Conservation (phyloP, 2,797 vertebrate species). For the Poecilia wingei region DNA sequence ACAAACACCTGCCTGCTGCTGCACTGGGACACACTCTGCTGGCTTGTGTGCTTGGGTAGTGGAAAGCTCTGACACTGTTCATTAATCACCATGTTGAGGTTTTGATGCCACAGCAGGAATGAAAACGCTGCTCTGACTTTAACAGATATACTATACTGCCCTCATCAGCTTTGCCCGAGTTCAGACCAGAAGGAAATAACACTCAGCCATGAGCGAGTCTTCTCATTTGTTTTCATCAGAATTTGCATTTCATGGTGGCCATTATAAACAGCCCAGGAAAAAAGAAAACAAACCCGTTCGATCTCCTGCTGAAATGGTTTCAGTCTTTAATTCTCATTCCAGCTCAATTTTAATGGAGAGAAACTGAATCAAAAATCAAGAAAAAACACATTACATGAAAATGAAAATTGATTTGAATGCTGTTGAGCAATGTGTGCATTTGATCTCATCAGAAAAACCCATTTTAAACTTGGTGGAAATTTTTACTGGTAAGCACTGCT, state of each 20-base stretch:
- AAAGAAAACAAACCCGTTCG: not conserved
- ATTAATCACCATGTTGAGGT: conserved; percentile 75
- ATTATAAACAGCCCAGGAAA: not conserved
- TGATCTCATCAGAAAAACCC: not conserved
- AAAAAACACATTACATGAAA: not conserved
- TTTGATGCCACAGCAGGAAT: conserved; percentile 77
- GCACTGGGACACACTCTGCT: conserved; percentile 43
- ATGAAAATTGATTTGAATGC: not conserved
- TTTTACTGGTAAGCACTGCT: not conserved
- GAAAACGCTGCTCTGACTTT: conserved; percentile 67
- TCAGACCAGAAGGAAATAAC: conserved; percentile 39
- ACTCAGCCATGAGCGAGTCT: conserved; percentile 14
- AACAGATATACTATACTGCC: conserved; percentile 70
- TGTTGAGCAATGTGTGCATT: not conserved
- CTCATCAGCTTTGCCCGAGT: conserved; percentile 65
- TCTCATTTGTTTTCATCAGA: conserved; percentile 10
- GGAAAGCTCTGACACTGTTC: conserved; percentile 65
- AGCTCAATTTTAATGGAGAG: not conserved
- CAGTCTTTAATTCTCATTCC: not conserved
- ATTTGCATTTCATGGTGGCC: not conserved
- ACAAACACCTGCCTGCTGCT: conserved; percentile 25
- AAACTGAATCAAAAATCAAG: not conserved
- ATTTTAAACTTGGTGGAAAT: not conserved
- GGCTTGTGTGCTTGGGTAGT: conserved; percentile 64
- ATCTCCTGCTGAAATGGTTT: not conserved